Evolutionary conservation across 2,888 invertebrate genomes (phyloP), one percentile per base, ranked within the genome.

Genomic region (Mesopsocus fuscifrons): DNA sequence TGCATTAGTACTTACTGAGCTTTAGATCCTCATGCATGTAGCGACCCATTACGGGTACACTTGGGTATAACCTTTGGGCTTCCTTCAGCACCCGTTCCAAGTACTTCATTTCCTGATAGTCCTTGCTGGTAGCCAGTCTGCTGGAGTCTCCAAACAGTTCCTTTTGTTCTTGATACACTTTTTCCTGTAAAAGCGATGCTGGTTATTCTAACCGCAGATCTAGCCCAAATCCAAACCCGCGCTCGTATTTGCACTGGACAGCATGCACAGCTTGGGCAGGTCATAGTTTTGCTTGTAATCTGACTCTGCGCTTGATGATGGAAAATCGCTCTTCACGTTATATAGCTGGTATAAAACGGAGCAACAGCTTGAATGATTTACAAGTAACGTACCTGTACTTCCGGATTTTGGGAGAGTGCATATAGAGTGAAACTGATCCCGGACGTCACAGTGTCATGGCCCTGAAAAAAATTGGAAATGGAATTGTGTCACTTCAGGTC

Each of bases 81-180:
- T 54, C 54, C 42, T 54, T 53, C 18, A 54, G 49, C 1, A 51
- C 50, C 26, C 46, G 46, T 41, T 54, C 54, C 15, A 53, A 43
- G 34, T 52, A 53, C n/a, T 44, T 48, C 51, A 54, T 52, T 9
- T 48, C 41, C 3, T 48, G 42, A 2, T 53, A 35, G 42, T 53
- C 53, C 32, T 48, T 41, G 45, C 47, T 44, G 3, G 52, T 51
- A 1, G 47, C 45, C 13, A 51, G 46, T 20, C 52, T 44, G 3
- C 48, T 46, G 15, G 47, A 46, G 18, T 47, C 47, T 3, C 49
- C 49, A 34, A 54, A 53, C 32, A 54, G 52, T 5, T 45, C 44
- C 6, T 22, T 11, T 3, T 51, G 41, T 23, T 54, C 52, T 41
- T 51, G 44, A n/a, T 48, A 48, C 2, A 49, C 47, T 47, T 45